Evolutionary conservation across 1,140 invertebrate species (phyloP).

Genomic region (Harpegnathos saltator): DNA sequence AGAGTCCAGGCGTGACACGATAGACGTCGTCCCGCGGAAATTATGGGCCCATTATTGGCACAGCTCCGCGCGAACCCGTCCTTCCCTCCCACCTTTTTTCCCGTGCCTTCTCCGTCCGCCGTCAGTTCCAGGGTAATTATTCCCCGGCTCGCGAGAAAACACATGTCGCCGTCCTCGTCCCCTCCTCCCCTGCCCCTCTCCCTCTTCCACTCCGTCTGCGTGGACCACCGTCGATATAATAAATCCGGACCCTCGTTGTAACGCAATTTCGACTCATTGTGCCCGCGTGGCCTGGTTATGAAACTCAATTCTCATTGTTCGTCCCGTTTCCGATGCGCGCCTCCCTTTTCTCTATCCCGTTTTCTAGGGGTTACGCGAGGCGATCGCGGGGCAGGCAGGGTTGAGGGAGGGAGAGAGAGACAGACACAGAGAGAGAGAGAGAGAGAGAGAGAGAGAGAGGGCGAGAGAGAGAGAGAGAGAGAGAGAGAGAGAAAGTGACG

Average conservation of each 20-base stretch:
- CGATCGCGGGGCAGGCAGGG: constrained; percentile 1
- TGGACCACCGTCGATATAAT: constrained; percentile 70
- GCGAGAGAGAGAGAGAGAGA: neutral
- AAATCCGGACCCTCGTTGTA: constrained; percentile 83
- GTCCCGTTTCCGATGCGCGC: constrained; percentile 65
- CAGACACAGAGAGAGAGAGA: too few species aligned
- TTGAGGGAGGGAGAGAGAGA: constrained; percentile 24
- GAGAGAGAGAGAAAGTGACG: constrained; percentile 9
- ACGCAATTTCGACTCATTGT: constrained; percentile 83
- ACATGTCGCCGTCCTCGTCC: constrained; percentile 72
- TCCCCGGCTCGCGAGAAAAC: constrained; percentile 76
- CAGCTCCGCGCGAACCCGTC: constrained; percentile 1
- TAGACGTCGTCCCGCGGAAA: constrained; percentile 55
- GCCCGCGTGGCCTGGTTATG: constrained; percentile 79
- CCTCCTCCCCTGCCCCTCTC: neutral
- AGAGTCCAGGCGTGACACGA: constrained; percentile 15
- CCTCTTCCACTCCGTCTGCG: constrained; percentile 45
- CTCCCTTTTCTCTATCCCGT: constrained; percentile 48
- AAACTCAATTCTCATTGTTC: constrained; percentile 83
- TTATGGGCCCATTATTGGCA: constrained; percentile 65
- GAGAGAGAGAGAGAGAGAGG: neutral
- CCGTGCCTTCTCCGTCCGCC: constrained; percentile 15
- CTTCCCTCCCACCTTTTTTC: constrained; percentile 40
- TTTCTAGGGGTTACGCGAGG: constrained; percentile 38
- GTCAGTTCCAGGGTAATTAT: constrained; percentile 76